Evolutionary conservation across 2,888 invertebrate genomes (phyloP).

Genomic region (Mythimna albipuncta): DNA sequence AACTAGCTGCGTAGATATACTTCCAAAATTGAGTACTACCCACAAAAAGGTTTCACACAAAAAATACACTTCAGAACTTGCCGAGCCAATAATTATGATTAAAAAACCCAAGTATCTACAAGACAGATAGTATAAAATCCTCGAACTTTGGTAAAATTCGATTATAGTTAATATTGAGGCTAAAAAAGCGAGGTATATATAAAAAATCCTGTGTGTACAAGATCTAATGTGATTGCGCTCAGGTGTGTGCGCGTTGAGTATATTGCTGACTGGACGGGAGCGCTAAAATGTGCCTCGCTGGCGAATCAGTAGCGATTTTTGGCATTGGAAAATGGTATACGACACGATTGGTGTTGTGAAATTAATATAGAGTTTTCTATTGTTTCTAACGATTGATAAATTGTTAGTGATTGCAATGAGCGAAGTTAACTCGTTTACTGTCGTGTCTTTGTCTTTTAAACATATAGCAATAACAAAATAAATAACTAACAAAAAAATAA

Average conservation of each 20-base stretch:
- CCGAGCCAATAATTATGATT: constrained; percentile 29
- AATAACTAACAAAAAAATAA: no score
- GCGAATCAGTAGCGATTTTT: constrained; percentile 37
- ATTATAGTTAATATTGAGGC: constrained; percentile 33
- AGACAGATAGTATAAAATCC: constrained; percentile 29
- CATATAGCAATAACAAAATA: no score
- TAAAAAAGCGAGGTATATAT: constrained; percentile 32
- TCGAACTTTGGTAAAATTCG: constrained; percentile 22
- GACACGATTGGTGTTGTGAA: neutral
- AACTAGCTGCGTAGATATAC: neutral
- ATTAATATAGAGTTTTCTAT: neutral
- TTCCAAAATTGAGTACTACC: no score
- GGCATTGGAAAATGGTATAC: constrained; percentile 9
- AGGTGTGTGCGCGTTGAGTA: constrained; percentile 83
- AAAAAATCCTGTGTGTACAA: constrained; percentile 66
- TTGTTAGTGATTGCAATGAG: no score
- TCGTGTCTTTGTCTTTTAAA: no score
- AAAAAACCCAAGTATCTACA: constrained; percentile 24
- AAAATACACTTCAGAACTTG: neutral
- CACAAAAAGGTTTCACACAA: neutral
- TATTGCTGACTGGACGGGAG: constrained; percentile 75
- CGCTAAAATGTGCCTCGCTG: constrained; percentile 73
- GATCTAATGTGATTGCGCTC: constrained; percentile 85
- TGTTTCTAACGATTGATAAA: no score
- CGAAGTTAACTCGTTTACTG: no score